Conservation (phyloP, 2,113 vertebrate genomes). For the Tautogolabrus adspersus region DNA sequence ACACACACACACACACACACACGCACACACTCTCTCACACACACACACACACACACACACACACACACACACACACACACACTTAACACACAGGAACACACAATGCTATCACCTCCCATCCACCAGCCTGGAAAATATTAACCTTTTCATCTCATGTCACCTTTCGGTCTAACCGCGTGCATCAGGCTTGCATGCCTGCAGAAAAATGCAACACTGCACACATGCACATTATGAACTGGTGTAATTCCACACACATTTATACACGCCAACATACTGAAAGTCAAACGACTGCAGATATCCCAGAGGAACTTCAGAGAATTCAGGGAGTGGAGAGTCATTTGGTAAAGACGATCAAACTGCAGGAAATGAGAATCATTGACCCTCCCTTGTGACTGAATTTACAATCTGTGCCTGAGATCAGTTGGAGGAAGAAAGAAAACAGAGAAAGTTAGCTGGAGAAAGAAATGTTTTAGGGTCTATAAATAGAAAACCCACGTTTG, state of each 20-base stretch:
- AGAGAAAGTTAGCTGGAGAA: slow-evolving; percentile 70
- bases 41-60: too few relatives aligned
- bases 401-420: slow-evolving; percentile 75
- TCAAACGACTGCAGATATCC: slow-evolving; percentile 52
- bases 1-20: neutral
- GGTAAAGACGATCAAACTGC: slow-evolving; percentile 71
- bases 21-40: neutral
- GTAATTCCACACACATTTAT: slow-evolving; percentile 14
- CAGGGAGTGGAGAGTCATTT: slow-evolving; percentile 73
- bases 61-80: neutral
- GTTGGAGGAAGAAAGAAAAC: slow-evolving; percentile 70
- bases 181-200: slow-evolving; percentile 46
- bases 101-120: slow-evolving; percentile 71
- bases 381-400: slow-evolving; percentile 72
- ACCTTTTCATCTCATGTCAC: slow-evolving; percentile 76
- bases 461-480: slow-evolving; percentile 70
- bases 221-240: slow-evolving; percentile 29
- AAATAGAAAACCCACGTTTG: slow-evolving; percentile 67
- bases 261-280: slow-evolving; percentile 18
- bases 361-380: slow-evolving; percentile 78
- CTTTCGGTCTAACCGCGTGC: slow-evolving; percentile 61
- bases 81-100: slow-evolving; percentile 38
- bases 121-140: slow-evolving; percentile 75
- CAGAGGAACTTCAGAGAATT: slow-evolving; percentile 66
- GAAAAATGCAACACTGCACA: slow-evolving; percentile 38